phyloP scores from a whole-genome alignment of 1,140 invertebrate species.

The Lucilia sericata region DNA sequence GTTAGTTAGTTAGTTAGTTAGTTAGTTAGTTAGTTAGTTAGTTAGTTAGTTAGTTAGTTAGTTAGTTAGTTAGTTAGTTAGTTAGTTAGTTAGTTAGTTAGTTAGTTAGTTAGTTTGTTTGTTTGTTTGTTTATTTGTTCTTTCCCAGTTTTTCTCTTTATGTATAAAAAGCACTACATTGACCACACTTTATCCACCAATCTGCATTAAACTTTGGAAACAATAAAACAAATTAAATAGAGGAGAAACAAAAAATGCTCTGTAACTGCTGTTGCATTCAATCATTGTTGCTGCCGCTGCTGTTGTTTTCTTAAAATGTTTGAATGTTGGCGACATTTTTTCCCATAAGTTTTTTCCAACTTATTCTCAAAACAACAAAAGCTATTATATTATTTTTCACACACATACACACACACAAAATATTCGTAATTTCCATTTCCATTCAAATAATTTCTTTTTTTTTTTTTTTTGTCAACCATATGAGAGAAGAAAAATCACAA shows the following conservation, averaged over 20 bases:
- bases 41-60: too few species aligned
- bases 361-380: background rate
- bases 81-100: too few species aligned
- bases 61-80: too few species aligned
- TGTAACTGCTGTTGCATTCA: constrained; percentile 10
- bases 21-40: too few species aligned
- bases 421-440: too few species aligned
- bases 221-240: background rate
- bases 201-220: background rate
- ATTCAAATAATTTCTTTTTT: background rate
- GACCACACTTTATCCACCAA: too few species aligned
- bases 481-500: background rate
- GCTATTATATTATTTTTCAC: background rate
- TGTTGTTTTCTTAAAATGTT: background rate
- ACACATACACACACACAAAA: background rate
- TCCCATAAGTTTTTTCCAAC: background rate
- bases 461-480: background rate
- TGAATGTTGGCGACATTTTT: background rate
- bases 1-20: too few species aligned
- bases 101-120: too few species aligned
- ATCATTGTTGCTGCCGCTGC: background rate
- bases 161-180: too few species aligned
- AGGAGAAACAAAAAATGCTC: background rate
- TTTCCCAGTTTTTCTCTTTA: too few species aligned
- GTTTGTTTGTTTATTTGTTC: too few species aligned